Evolutionary conservation across 2,888 invertebrate genomes (phyloP).

Genomic region (Patella ulyssiponensis): DNA sequence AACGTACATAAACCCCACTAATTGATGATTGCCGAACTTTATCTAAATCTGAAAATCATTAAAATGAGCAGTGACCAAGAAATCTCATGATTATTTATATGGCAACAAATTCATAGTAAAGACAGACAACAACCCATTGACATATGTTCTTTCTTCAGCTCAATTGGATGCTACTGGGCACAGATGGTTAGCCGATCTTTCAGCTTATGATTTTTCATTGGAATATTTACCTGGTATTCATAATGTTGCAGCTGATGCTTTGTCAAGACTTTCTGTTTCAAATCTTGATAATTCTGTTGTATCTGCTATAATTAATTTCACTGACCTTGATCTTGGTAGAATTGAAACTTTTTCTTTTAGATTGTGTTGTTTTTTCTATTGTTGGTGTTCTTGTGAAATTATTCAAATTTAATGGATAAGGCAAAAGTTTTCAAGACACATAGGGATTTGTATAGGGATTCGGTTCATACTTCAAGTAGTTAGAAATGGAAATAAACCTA

Average conservation of each 20-base stretch:
- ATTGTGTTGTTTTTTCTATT: too few relatives aligned
- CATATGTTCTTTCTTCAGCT: conserved; percentile 33
- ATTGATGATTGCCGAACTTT: conserved; percentile 31
- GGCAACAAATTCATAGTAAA: conserved; percentile 28
- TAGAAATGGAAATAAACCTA: too few relatives aligned
- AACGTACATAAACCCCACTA: conserved; percentile 11
- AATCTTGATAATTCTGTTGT: neutral
- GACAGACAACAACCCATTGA: conserved; percentile 39
- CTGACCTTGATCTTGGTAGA: neutral
- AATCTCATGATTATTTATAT: conserved; percentile 20
- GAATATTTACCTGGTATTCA: conserved; percentile 34
- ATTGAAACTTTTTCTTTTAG: neutral
- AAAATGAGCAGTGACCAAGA: conserved; percentile 32
- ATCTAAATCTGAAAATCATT: conserved; percentile 1
- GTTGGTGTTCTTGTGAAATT: too few relatives aligned
- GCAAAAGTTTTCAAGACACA: too few relatives aligned
- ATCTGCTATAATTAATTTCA: conserved; percentile 11
- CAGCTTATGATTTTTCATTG: conserved; percentile 32
- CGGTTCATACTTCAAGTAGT: too few relatives aligned
- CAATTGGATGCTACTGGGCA: conserved; percentile 36
- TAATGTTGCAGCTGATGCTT: conserved; percentile 37
- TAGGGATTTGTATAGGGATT: too few relatives aligned
- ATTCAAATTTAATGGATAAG: too few relatives aligned
- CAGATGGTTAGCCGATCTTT: conserved; percentile 32
- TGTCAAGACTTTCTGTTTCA: conserved; percentile 33